Percentiles rank a stretch among this genome's conserved stretches.
Evolutionary conservation across 2,113 vertebrate species (phyloP).

Genomic region (Lichenostomus cassidix): DNA sequence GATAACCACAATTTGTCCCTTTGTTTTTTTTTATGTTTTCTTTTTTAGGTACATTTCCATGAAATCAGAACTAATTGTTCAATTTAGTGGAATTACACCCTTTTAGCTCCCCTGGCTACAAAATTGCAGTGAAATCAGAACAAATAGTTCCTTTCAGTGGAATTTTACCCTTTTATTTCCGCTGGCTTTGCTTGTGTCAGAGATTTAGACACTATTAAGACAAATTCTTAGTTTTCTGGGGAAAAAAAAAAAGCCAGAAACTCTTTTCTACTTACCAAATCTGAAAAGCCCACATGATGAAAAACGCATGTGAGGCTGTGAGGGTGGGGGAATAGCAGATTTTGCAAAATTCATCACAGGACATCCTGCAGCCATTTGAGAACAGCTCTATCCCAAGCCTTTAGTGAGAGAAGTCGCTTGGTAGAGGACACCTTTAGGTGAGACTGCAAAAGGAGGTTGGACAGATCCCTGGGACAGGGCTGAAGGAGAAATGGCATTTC

Average conservation of each 20-base stretch:
- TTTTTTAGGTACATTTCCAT: background rate
- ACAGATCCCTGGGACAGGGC: background rate
- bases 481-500: background rate
- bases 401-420: background rate
- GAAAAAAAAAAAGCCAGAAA: background rate
- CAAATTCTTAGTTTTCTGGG: background rate
- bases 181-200: background rate
- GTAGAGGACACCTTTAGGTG: background rate
- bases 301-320: background rate
- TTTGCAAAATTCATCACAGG: background rate
- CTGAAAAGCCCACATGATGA: background rate
- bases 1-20: background rate
- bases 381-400: background rate
- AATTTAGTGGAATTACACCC: background rate
- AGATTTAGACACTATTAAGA: background rate
- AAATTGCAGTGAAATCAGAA: background rate
- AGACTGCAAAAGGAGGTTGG: background rate
- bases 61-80: background rate
- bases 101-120: background rate
- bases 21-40: background rate
- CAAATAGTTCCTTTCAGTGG: background rate
- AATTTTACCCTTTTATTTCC: background rate
- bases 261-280: background rate
- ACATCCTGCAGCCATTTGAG: fast-evolving
- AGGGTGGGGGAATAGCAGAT: background rate